Evolutionary conservation across 2,113 vertebrate genomes (phyloP).

Genomic region (Rhabdornis inornatus): DNA sequence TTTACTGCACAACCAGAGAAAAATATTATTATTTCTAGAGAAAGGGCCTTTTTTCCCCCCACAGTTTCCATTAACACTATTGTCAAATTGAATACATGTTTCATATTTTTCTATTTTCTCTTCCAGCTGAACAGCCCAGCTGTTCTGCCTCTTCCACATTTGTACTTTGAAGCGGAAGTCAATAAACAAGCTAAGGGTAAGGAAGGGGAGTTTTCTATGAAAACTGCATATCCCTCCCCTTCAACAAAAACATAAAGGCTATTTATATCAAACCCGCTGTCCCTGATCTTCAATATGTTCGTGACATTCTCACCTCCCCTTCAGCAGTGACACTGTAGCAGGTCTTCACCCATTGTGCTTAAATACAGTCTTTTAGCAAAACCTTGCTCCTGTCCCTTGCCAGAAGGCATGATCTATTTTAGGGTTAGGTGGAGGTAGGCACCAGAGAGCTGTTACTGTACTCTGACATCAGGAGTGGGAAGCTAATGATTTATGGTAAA

Average conservation of each 20-base stretch:
- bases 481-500: conserved; percentile 53
- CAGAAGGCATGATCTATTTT: conserved; percentile 62
- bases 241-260: background rate
- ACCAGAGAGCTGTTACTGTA: conserved; percentile 22
- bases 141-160: background rate
- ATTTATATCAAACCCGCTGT: background rate
- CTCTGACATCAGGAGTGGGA: conserved; percentile 58
- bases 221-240: background rate
- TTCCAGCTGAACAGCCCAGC: background rate
- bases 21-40: background rate
- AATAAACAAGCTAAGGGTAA: background rate
- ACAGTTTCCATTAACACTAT: background rate
- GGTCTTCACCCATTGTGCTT: conserved; percentile 49
- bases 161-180: background rate
- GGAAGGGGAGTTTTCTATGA: background rate
- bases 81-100: background rate
- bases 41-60: rapidly evolving
- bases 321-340: conserved; percentile 35
- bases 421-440: conserved; percentile 39
- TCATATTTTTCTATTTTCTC: background rate
- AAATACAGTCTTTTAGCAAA: conserved; percentile 6
- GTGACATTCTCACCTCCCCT: conserved; percentile 56
- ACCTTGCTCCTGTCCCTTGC: conserved; percentile 18
- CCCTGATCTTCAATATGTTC: conserved; percentile 27
- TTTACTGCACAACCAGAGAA: background rate